Base-by-base conservation (phyloP, 2,113 vertebrate genomes). In the Lathamus discolor region DNA sequence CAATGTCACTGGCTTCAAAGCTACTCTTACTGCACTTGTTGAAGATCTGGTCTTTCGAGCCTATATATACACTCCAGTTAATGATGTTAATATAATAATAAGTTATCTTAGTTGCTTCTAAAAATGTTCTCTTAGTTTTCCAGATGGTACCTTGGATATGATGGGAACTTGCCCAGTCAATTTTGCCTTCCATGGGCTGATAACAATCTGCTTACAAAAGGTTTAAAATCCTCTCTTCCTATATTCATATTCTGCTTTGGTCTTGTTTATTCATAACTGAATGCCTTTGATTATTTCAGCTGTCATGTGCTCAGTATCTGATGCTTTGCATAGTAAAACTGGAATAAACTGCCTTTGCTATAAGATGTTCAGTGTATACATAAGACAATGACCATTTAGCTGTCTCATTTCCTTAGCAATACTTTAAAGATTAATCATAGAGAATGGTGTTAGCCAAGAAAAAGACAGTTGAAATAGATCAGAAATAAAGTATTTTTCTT, bases 211-310 rank as follows among this genome's bases (percentile, higher is more conserved):
- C 83, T 93, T 90, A 57, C 79, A 79, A 86, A 74, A 80, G 44
- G 24, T 70, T 94, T 91, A 28, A 27, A 90, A 84, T 86, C 39
- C 17, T 80, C 5, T 76, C 41, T 93, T 96, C 72, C 76, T 91
- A 52, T 59, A 74, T 81, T 90, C 20, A 8, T 90, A 20, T 89
- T 94, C 87, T 91, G 59, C 49, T 88, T 92, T 90, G 76, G 79
- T n/a, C 48, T 92, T 93, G 61, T 86, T 95, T 81, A 88, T 94
- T 95, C 88, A 57, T 14, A 48, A 3, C 29, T 72, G 69, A 88
- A 88, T 95, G 41, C 46, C 57, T 83, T 77, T 94, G 68, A 84
- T 86, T 94, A 76, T 94, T 96, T 96, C 83, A 93, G 83, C 37
- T 85, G 66, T 94, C 13, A 29, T 69, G 46, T 86, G 86, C 51